Evolutionary conservation across 2,113 vertebrate species (phyloP).

Genomic region (Etheostoma spectabile): DNA sequence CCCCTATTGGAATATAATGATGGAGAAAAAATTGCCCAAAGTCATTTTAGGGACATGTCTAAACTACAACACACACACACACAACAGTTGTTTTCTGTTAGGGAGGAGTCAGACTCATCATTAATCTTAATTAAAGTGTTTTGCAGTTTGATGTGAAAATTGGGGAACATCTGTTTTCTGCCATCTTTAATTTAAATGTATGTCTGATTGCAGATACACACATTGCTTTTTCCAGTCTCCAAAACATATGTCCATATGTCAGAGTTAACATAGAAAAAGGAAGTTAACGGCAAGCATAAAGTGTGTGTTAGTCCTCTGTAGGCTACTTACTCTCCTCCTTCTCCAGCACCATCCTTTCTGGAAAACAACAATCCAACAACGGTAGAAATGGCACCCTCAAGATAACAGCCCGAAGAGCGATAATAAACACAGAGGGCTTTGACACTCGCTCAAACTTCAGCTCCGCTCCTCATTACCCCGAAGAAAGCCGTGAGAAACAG

Average conservation of each 20-base stretch:
- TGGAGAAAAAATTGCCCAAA: not conserved
- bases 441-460: conserved; percentile 65
- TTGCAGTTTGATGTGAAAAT: not conserved
- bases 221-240: not conserved
- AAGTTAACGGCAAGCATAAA: not conserved
- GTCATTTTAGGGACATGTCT: not conserved
- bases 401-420: not conserved
- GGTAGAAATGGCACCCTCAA: conserved; percentile 59
- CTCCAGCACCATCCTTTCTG: conserved; percentile 93
- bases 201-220: not conserved
- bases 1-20: not conserved
- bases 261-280: not conserved
- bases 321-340: conserved; percentile 95
- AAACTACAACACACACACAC: not conserved
- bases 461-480: conserved; percentile 39
- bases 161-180: not conserved
- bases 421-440: conserved; percentile 1
- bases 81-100: not conserved
- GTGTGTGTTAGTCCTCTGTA: not conserved
- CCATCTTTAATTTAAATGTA: not conserved
- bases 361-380: conserved; percentile 70
- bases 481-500: conserved; percentile 9
- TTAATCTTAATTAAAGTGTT: conserved; percentile 13
- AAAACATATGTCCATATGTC: not conserved
- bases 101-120: not conserved